Evolutionary conservation across 2,797 vertebrate species (phyloP), one percentile per base, ranked within the genome.

Genomic region (Periparus ater): DNA sequence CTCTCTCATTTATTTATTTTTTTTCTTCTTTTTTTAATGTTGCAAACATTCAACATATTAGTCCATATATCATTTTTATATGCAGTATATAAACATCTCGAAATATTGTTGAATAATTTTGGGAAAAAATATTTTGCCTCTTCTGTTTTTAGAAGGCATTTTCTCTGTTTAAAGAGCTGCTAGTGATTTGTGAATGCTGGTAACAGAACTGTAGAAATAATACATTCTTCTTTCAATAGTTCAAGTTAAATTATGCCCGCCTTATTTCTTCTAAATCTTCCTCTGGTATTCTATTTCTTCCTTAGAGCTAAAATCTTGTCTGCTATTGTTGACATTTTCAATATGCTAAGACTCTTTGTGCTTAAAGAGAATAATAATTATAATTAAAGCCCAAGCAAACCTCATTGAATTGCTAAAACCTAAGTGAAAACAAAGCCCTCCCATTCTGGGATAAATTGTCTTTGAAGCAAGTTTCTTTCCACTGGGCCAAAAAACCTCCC

Each of bases 301-400:
- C 23, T 93, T 62, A 1, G 8, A 73, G 62, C 40, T 88, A 73
- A 73, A 92, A 65, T 92, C 63, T 76, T 82, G 18, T 78, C 58
- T 94, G 51, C 72, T 81, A 3, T 75, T 93, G 66, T 48, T 94
- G 86, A 80, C 26, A 47, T 72, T 88, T 84, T 48, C 47, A 83
- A 54, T 80, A 68, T 11, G 54, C 22, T 84, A 65, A 81, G 70
- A 48, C 9, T 88, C 55, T 53, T 70, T 65, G 36, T 57, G 48
- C 55, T 87, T 73, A 70, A 91, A 78, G 36, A 91, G 55, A 91
- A 82, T 89, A 89, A 65, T 67, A 88, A 85, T 93, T 88, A 60
- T 68, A 91, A 85, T 88, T 83, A 93, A 89, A 83, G 44, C 22
- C 51, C 62, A 91, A 78, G 55, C 32, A 95, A 86, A 88, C 48